phyloP scores from a whole-genome alignment of 2,113 vertebrate species.

The Psilopogon haemacephalus region DNA sequence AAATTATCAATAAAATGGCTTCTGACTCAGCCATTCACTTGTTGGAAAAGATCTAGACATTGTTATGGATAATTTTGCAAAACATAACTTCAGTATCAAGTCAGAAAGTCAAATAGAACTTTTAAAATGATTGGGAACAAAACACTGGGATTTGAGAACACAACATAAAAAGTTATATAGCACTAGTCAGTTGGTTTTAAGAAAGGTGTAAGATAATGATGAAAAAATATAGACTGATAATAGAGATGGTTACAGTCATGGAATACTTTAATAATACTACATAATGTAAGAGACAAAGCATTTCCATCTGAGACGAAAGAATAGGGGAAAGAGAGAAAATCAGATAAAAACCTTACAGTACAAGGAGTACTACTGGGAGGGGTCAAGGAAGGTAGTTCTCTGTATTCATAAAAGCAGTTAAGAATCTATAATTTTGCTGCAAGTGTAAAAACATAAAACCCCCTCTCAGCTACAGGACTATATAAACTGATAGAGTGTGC shows the following conservation, averaged over 20 bases:
- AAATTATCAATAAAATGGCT: neutral
- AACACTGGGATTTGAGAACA: neutral
- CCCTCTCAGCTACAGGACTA: neutral
- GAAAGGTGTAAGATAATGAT: neutral
- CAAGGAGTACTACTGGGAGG: neutral
- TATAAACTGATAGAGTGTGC: neutral
- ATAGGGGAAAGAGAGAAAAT: neutral
- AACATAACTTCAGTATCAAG: neutral
- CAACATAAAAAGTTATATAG: neutral
- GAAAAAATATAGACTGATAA: neutral
- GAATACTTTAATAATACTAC: neutral
- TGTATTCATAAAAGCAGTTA: neutral
- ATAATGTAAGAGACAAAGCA: neutral
- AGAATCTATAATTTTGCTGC: neutral
- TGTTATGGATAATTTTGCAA: neutral
- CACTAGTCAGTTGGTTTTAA: neutral
- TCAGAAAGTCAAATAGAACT: neutral
- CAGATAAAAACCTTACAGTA: neutral
- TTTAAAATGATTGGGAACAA: neutral
- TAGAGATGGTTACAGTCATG: neutral
- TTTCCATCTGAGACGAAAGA: neutral
- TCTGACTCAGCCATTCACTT: neutral
- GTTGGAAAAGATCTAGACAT: neutral
- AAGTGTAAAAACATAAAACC: neutral
- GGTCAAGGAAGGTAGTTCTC: neutral